Conservation (phyloP, 2,888 invertebrate species). For the Melikaiella ostensackeni region DNA sequence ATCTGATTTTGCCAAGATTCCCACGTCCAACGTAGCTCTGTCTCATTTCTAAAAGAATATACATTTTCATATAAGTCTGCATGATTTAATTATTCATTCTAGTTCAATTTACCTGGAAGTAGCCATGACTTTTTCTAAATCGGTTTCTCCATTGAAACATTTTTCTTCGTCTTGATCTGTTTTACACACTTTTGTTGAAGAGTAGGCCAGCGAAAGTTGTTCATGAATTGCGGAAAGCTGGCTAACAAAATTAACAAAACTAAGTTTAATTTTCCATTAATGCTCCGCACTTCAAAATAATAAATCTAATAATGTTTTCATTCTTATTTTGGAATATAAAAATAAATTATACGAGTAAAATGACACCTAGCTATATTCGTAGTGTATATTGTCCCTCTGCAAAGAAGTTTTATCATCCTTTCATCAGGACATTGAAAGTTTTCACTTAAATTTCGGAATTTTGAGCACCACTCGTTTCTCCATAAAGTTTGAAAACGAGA, state of each 20-base stretch:
- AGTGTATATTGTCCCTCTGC: constrained; percentile 14
- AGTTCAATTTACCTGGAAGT: not conserved
- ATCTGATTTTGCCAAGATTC: constrained; percentile 83
- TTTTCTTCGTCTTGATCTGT: not conserved
- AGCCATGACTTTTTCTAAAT: constrained; percentile 6
- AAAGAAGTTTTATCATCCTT: not conserved
- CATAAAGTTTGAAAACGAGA: constrained; percentile 48
- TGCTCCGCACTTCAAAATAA: too few relatives aligned
- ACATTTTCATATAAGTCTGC: not conserved
- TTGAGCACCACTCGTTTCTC: constrained; percentile 55
- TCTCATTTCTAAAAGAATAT: constrained; percentile 70
- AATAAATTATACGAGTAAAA: too few relatives aligned
- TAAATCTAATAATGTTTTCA: too few relatives aligned
- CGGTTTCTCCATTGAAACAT: not conserved
- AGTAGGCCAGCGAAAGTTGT: not conserved
- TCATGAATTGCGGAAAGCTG: not conserved
- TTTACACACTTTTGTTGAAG: not conserved
- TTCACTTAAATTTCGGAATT: constrained; percentile 15
- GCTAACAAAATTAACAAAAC: not conserved
- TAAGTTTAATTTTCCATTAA: not conserved
- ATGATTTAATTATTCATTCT: not conserved
- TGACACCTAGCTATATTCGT: not conserved
- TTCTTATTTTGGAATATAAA: too few relatives aligned
- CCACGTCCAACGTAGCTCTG: constrained; percentile 83
- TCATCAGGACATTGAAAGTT: not conserved